phyloP scores from a whole-genome alignment of 1,140 invertebrate genomes.

The Grapholita molesta region DNA sequence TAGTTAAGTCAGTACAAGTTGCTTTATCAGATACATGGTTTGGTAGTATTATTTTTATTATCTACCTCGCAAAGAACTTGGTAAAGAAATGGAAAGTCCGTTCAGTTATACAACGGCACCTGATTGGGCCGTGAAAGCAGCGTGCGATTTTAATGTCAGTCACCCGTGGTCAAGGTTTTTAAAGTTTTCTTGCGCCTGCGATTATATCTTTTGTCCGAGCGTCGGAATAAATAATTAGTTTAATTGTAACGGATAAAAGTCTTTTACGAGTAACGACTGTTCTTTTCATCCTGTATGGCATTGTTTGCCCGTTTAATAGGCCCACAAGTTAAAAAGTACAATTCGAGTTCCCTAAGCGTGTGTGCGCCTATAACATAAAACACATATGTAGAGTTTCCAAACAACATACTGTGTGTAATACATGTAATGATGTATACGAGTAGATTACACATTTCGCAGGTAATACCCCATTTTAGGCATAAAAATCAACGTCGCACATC shows the following conservation, averaged over 20 bases:
- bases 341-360: no score
- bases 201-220: slow-evolving; percentile 43
- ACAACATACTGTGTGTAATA: no score
- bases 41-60: not conserved
- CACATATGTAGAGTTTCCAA: no score
- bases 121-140: slow-evolving; percentile 71
- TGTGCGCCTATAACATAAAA: no score
- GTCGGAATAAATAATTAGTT: not conserved
- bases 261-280: not conserved
- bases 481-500: no score
- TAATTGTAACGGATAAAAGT: not conserved
- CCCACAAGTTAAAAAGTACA: no score
- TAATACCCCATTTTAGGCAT: no score
- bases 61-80: not conserved
- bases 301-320: no score
- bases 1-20: not conserved
- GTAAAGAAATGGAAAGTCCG: slow-evolving; percentile 71
- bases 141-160: slow-evolving; percentile 67
- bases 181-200: slow-evolving; percentile 51
- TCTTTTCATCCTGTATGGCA: no score
- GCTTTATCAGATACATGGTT: not conserved
- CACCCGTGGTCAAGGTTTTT: slow-evolving; percentile 72
- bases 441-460: no score
- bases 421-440: no score
- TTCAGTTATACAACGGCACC: slow-evolving; percentile 72